Evolutionary conservation across 2,888 invertebrate genomes (phyloP), one percentile per base, ranked within the genome.

Genomic region (Sialis lutaria): DNA sequence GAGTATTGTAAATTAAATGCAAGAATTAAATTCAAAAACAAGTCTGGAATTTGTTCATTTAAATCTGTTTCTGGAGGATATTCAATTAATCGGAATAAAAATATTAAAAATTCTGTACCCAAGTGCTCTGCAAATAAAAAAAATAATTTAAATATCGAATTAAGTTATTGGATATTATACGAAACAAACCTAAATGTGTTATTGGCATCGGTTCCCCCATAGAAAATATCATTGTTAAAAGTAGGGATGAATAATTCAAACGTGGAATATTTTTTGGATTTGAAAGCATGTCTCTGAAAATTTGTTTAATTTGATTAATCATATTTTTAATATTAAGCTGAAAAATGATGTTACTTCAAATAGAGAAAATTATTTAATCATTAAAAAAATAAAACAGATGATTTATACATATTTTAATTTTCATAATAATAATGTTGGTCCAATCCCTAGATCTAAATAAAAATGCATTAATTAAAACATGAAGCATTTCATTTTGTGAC

Each of bases 1-100:
- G 71, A 67, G 60, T 91, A 92, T 65, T 95, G 93, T 39, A 93
- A 72, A 67, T 95, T 95, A 62, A 86, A 91, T 0, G 92, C 83
- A 34, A 95, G 70, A 40, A 93, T 70, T 40, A 93, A 67, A 49
- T 85, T 84, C 46, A 93, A 72, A 59, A 91, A 85, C 52, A 84
- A 65, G 59, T 95, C 91, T 0, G 87, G 82, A 45, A 91, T 79
- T 57, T 84, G 78, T 56, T 91, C 90, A 49, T 87, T 85, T 49
- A 84, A 75, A 55, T 89, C 87, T 7, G 81, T 80, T 52, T 81
- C 80, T 0, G 82, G 81, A 1, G 84, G 83, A 51, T 73, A 72
- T 63, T 93, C 93, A 50, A 92, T 84, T 50, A 83, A 72, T 53
- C 86, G 80, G 45, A 93, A 67, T 1, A 93, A 68, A 58, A 88